A percentile compares a stretch with the other conserved stretches of the same genome.
These are phyloP conservation scores for Heliconius ismenius DNA, from an alignment of 2,888 invertebrate species.

Conservation along the genomic window DNA sequence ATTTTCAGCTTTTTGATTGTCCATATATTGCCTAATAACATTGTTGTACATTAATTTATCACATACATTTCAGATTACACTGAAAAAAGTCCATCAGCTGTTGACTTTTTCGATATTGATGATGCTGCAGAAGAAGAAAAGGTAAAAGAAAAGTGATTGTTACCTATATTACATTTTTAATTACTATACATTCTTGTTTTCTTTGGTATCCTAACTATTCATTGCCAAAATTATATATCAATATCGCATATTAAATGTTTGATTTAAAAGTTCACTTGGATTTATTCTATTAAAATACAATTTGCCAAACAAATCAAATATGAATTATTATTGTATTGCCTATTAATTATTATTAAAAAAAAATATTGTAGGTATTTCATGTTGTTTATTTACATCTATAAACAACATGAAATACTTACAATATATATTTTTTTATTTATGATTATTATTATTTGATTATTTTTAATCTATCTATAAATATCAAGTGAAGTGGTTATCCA, in stretches of 20 bases:
- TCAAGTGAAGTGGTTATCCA: background rate
- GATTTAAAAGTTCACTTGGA: background rate
- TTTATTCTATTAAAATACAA: background rate
- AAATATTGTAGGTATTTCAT: too few relatives aligned
- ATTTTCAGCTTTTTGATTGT: background rate
- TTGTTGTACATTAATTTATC: background rate
- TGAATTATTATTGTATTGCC: background rate
- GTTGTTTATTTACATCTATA: too few relatives aligned
- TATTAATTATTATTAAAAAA: too few relatives aligned
- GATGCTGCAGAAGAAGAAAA: constrained; percentile 97
- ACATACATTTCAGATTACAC: constrained; percentile 69
- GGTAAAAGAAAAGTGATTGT: constrained; percentile 52
- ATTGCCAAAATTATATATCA: background rate
- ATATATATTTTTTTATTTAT: too few relatives aligned
- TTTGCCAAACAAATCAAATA: background rate
- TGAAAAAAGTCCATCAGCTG: constrained; percentile 84
- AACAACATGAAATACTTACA: background rate
- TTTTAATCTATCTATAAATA: background rate
- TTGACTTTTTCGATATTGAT: constrained; percentile 96
- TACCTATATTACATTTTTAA: constrained; percentile 13
- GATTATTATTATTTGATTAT: background rate
- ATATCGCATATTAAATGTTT: background rate
- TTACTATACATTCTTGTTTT: background rate
- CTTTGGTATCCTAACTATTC: background rate
- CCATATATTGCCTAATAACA: background rate